A percentile compares a stretch with the other conserved stretches of the same genome.
These are phyloP conservation scores for Brachyhypopomus gauderio DNA, from an alignment of 2,113 vertebrate genomes.

Conservation along the genomic window DNA sequence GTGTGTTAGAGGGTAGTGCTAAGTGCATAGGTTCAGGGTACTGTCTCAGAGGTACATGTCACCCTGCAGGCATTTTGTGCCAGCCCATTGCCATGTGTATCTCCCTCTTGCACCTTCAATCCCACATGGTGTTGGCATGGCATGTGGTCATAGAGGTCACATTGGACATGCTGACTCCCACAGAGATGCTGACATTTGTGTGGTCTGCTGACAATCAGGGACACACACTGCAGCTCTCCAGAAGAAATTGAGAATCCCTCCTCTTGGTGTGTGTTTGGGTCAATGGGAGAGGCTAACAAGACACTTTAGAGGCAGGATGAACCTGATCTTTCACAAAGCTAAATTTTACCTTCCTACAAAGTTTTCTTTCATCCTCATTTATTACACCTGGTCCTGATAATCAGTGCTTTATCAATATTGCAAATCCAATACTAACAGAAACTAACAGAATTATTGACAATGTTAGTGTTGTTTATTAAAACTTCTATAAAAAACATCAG, in stretches of 20 bases:
- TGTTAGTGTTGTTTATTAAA: no score
- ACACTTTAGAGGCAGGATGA: neutral
- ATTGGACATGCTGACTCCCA: slow-evolving; percentile 19
- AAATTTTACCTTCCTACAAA: no score
- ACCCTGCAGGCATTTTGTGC: slow-evolving; percentile 30
- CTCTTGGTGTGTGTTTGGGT: neutral
- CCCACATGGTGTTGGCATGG: slow-evolving; percentile 23
- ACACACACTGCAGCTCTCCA: neutral
- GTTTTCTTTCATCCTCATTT: no score
- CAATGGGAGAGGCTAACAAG: neutral
- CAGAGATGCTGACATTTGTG: slow-evolving; percentile 35
- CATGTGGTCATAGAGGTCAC: slow-evolving; percentile 14
- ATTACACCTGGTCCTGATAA: no score
- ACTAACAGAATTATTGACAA: no score
- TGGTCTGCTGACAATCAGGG: slow-evolving; percentile 27
- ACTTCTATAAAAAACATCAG: no score
- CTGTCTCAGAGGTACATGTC: neutral
- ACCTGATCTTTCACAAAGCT: neutral
- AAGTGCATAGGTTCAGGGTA: slow-evolving; percentile 32
- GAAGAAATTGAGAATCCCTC: neutral
- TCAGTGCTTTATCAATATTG: no score
- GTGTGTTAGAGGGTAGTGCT: neutral
- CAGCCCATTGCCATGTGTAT: slow-evolving; percentile 35
- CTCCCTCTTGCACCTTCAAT: slow-evolving; percentile 1
- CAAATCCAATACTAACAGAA: no score